These are phyloP conservation scores for Acanthochromis polyacanthus DNA, from an alignment of 2,113 vertebrate species.

Conservation along the genomic window DNA sequence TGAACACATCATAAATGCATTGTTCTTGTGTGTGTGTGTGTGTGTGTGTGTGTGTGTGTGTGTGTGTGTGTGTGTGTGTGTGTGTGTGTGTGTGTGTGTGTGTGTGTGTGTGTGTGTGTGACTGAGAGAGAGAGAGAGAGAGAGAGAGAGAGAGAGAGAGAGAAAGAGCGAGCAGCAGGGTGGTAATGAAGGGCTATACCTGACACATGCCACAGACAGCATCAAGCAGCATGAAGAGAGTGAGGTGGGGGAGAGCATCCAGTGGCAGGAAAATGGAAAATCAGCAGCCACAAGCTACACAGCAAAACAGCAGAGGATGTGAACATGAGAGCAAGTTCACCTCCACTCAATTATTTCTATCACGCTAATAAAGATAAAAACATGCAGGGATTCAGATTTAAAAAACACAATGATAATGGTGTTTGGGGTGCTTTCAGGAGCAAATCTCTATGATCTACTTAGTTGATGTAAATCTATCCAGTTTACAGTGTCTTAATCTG, in stretches of 20 bases:
- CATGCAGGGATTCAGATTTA: slow-evolving; percentile 12
- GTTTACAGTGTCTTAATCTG: slow-evolving; percentile 73
- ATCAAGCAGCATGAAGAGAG: slow-evolving; percentile 53
- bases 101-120: slow-evolving; percentile 7
- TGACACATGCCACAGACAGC: slow-evolving; percentile 66
- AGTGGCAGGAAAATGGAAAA: slow-evolving; percentile 63
- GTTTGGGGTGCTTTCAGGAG: slow-evolving; percentile 51
- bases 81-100: slow-evolving; percentile 31
- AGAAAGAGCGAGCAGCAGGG: slow-evolving; percentile 39
- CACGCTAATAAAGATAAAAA: not conserved
- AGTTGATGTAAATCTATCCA: slow-evolving; percentile 63
- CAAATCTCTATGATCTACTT: slow-evolving; percentile 62
- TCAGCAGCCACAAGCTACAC: slow-evolving; percentile 27
- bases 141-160: not conserved
- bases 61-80: slow-evolving; percentile 25
- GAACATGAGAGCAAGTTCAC: slow-evolving; percentile 29
- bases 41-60: slow-evolving; percentile 30
- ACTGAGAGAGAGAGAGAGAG: slow-evolving; percentile 9
- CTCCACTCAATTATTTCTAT: slow-evolving; percentile 12
- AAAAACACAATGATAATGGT: slow-evolving; percentile 37
- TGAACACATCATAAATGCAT: slow-evolving; percentile 38
- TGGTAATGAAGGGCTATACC: slow-evolving; percentile 68
- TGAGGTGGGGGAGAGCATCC: slow-evolving; percentile 37
- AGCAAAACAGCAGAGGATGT: slow-evolving; percentile 24
- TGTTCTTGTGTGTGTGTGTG: slow-evolving; percentile 28